Percentiles rank a stretch among this genome's conserved stretches.
Evolutionary conservation across 2,888 invertebrate species (phyloP).

Genomic region (Operophtera brumata): DNA sequence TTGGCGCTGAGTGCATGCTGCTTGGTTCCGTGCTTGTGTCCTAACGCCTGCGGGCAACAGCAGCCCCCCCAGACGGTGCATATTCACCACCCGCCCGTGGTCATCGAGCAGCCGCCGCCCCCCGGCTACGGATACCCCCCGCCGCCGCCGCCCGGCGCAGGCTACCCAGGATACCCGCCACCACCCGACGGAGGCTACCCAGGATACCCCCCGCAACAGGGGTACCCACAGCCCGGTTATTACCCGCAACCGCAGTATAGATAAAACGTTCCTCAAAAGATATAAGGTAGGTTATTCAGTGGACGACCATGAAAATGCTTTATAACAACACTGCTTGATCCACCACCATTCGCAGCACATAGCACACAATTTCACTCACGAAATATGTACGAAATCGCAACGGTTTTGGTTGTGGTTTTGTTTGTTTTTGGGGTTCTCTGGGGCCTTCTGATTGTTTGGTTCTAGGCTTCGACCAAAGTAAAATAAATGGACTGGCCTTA

Average conservation of each 20-base stretch:
- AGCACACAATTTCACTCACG: too few species aligned
- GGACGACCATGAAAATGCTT: constrained; percentile 14
- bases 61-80: constrained; percentile 61
- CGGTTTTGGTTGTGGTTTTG: too few species aligned
- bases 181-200: constrained; percentile 49
- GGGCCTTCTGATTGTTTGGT: too few species aligned
- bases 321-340: background rate
- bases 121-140: constrained; percentile 42
- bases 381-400: too few species aligned
- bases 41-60: constrained; percentile 71
- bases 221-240: constrained; percentile 41
- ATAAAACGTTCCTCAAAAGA: constrained; percentile 43
- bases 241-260: constrained; percentile 48
- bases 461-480: too few species aligned
- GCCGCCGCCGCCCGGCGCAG: constrained; percentile 40
- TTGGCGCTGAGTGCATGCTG: constrained; percentile 71
- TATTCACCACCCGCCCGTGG: constrained; percentile 60
- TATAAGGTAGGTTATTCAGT: constrained; percentile 43
- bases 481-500: too few species aligned
- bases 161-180: constrained; percentile 50
- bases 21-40: constrained; percentile 68
- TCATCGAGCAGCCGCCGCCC: constrained; percentile 53
- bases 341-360: background rate
- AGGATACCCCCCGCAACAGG: constrained; percentile 40
- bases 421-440: too few species aligned